A percentile compares a stretch with the other conserved stretches of the same genome.
These are phyloP conservation scores for Cheirogaleus medius DNA, from an alignment of 2,113 vertebrate genomes.

Conservation along the genomic window DNA sequence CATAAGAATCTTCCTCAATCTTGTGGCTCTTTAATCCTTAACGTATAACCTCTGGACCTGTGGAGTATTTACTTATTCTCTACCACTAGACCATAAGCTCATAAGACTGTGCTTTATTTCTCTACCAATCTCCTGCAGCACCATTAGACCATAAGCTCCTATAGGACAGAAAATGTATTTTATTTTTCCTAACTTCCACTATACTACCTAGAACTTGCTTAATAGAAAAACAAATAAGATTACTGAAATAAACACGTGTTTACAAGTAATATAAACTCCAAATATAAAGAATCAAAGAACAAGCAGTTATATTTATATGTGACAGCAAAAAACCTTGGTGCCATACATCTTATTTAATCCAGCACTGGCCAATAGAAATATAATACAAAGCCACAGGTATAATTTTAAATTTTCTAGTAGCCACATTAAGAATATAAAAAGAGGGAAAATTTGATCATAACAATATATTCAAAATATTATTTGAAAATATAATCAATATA, in stretches of 20 bases:
- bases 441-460: not conserved
- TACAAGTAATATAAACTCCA: not conserved
- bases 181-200: not conserved
- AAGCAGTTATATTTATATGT: not conserved
- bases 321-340: not conserved
- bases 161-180: not conserved
- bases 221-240: not conserved
- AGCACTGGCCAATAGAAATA: not conserved
- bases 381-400: not conserved
- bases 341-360: not conserved
- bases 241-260: not conserved
- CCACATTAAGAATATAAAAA: not conserved
- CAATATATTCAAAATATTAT: constrained; percentile 4
- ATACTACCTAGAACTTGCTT: not conserved
- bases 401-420: not conserved
- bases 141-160: not conserved
- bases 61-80: not conserved
- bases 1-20: not conserved
- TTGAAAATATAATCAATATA: not conserved
- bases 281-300: not conserved
- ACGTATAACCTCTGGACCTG: not conserved
- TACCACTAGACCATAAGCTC: not conserved
- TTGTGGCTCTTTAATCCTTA: not conserved
- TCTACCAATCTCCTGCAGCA: not conserved
- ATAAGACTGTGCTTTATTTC: not conserved